Percentiles rank a stretch among this genome's conserved stretches.
Evolutionary conservation across 2,888 invertebrate species (phyloP).

Genomic region (Griposia aprilina): DNA sequence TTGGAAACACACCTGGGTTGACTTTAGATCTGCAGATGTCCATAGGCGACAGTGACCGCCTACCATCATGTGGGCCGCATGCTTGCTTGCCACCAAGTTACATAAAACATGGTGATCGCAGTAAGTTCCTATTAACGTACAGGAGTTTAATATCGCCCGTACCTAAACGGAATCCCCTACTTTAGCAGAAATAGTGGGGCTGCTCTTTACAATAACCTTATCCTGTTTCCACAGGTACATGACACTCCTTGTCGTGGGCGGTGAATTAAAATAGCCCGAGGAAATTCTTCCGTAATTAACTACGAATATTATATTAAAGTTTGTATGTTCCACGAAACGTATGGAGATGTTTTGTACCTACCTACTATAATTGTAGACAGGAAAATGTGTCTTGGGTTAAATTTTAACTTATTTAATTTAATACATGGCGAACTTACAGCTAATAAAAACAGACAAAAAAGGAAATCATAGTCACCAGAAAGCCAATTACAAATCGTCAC

Average conservation of each 20-base stretch:
- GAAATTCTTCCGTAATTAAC: slow-evolving; percentile 26
- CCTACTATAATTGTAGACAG: neutral
- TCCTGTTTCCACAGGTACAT: slow-evolving; percentile 31
- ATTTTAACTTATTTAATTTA: neutral
- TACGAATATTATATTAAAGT: slow-evolving; percentile 42
- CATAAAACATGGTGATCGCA: neutral
- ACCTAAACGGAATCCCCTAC: neutral
- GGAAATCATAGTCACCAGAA: no score
- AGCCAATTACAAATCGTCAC: no score
- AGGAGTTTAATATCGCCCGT: neutral
- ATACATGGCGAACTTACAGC: no score
- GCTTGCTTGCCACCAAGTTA: neutral
- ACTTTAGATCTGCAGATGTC: neutral
- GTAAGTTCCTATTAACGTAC: neutral
- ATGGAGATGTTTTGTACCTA: slow-evolving; percentile 18
- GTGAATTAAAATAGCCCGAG: slow-evolving; percentile 32
- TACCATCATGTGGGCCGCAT: neutral
- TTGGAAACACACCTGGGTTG: neutral
- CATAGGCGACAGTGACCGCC: neutral
- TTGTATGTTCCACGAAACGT: slow-evolving; percentile 3
- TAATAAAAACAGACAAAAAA: no score
- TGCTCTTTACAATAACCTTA: slow-evolving; percentile 33
- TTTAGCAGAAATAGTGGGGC: neutral
- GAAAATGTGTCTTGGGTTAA: neutral
- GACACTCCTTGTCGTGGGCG: slow-evolving; percentile 29